phyloP scores from a whole-genome alignment of 2,113 vertebrate species.

The Herpailurus yagouaroundi region DNA sequence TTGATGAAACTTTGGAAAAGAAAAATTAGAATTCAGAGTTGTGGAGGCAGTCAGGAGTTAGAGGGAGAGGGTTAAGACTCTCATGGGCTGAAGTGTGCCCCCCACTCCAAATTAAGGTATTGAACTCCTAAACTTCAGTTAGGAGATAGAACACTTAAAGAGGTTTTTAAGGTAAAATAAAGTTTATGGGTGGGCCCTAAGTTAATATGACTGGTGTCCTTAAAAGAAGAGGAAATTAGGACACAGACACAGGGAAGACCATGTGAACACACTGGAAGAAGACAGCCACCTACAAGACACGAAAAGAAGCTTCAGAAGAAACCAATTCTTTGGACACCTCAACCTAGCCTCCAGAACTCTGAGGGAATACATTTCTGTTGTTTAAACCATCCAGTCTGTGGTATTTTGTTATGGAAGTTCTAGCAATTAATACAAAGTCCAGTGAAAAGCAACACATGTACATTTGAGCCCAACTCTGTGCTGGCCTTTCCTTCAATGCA shows the following conservation, averaged over 20 bases:
- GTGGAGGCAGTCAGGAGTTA: background rate
- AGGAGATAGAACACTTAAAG: background rate
- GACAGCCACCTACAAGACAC: background rate
- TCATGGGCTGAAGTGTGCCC: background rate
- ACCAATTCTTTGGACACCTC: background rate
- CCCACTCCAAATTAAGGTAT: background rate
- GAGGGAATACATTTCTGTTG: background rate
- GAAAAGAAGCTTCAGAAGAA: background rate
- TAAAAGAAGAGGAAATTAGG: background rate
- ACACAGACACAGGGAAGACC: too few species aligned
- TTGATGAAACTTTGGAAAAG: background rate
- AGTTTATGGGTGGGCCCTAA: rapidly evolving
- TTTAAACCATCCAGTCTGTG: background rate
- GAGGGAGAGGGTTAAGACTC: background rate
- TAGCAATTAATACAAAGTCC: background rate
- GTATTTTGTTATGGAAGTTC: background rate
- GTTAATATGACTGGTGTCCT: background rate
- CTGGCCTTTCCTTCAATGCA: background rate
- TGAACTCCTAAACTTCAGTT: background rate
- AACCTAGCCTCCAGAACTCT: background rate
- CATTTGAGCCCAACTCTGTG: background rate
- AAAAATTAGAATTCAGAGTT: background rate
- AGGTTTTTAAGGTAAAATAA: background rate
- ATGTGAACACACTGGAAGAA: background rate
- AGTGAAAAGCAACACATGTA: background rate